Percentiles rank a stretch among this genome's conserved stretches.
Conservation (phyloP, 2,113 vertebrate species). For the Pterophyllum scalare region DNA sequence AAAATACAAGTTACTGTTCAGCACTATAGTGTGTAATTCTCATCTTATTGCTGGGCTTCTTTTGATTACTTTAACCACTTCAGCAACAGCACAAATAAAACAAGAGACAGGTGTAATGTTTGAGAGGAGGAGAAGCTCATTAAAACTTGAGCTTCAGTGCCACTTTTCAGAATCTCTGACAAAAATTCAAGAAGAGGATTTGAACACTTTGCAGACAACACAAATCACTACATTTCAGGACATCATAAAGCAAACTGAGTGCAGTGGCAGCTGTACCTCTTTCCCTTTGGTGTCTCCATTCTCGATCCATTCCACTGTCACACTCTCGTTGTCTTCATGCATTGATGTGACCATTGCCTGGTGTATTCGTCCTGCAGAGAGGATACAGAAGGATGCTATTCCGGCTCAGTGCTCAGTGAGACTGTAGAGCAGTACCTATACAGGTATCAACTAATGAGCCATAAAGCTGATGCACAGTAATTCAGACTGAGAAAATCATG, state of each 20-base stretch:
- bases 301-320: slow-evolving; percentile 98
- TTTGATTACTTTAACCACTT: background rate
- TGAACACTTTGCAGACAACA: background rate
- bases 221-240: background rate
- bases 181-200: background rate
- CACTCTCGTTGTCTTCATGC: slow-evolving; percentile 94
- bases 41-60: too few species aligned
- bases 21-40: too few species aligned
- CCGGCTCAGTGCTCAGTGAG: slow-evolving; percentile 8
- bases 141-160: background rate
- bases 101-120: background rate
- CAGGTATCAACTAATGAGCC: background rate
- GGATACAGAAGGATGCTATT: slow-evolving; percentile 21
- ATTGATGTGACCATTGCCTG: slow-evolving; percentile 97
- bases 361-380: slow-evolving; percentile 89
- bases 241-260: background rate
- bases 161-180: background rate
- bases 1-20: too few species aligned
- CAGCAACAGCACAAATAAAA: background rate
- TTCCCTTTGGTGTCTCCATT: slow-evolving; percentile 98
- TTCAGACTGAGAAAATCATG: background rate
- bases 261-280: slow-evolving; percentile 81
- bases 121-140: background rate
- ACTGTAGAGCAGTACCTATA: background rate
- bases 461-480: background rate